Conservation (phyloP, 2,888 invertebrate genomes). For the Xestia ashworthii region DNA sequence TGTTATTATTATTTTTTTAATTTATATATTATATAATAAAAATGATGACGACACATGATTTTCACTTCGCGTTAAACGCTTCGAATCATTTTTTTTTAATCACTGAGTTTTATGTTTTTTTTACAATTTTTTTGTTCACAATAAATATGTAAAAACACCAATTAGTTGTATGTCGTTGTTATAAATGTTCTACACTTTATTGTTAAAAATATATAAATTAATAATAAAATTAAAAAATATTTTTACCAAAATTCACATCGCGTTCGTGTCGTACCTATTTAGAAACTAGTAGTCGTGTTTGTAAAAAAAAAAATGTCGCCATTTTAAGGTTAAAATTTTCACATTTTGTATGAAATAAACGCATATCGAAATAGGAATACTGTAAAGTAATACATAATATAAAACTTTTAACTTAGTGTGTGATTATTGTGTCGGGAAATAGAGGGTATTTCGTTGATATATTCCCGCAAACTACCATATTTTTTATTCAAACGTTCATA, state of each 20-base stretch:
- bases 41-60: conserved; percentile 41
- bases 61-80: conserved; percentile 56
- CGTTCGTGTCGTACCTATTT: conserved; percentile 16
- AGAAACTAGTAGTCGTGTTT: conserved; percentile 40
- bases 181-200: conserved; percentile 35
- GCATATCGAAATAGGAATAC: conserved; percentile 55
- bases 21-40: conserved; percentile 21
- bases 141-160: conserved; percentile 48
- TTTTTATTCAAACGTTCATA: not conserved
- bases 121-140: conserved; percentile 5
- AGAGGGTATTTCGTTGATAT: conserved; percentile 34
- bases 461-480: not conserved
- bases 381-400: conserved; percentile 13
- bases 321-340: conserved; percentile 40
- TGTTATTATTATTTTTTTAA: conserved; percentile 44
- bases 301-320: conserved; percentile 15
- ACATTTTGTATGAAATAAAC: conserved; percentile 58
- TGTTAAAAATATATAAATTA: conserved; percentile 9
- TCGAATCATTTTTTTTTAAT: conserved; percentile 21
- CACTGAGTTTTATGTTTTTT: not conserved
- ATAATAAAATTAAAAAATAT: conserved; percentile 19
- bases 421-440: conserved; percentile 10
- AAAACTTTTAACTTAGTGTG: conserved; percentile 19
- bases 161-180: conserved; percentile 40
- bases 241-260: conserved; percentile 34